Evolutionary conservation across 1,140 invertebrate genomes (phyloP), one percentile per base, ranked within the genome.

Genomic region (Calliphora vicina): DNA sequence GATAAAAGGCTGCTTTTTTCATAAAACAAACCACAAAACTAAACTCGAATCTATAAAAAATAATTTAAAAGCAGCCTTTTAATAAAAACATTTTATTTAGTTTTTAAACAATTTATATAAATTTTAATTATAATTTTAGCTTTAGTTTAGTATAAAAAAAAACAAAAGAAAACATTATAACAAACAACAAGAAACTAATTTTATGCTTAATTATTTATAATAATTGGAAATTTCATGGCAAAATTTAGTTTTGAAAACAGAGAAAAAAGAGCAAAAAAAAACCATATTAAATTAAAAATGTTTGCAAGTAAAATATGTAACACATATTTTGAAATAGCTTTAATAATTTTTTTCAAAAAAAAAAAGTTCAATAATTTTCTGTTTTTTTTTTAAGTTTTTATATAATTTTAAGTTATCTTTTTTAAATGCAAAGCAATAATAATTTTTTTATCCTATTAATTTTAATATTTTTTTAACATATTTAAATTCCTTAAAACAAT

Each of bases 381-480:
- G 10, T 67, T 67, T 67, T 61, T 61, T 57, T 25, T 23, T 67
- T 67, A 23, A 67, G 8, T 67, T 67, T 67, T 67, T 67, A 67
- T 17, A 9, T 23, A 67, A 67, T 67, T 67, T 67, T 67, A 67
- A 67, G 20, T 67, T 76, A 42, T 35, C 42, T 76, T 20, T 74
- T 74, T 17, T 35, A n/a, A 76, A 35, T 71, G 73, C 73, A 76
- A 29, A 35, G 73, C 73, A 76, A 76, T 35, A 76, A 29, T 27
- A 73, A 73, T 27, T 27, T 26, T 27, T 27, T 73, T 10, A 29
- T 73, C 27, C 27, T 73, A 73, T 27, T 73, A 27, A 27, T 73
- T 73, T 73, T 73, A 73, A 73, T 8, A 73, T 71, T 71, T 25
- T 26, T 35, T 35, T 71, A 71, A 57, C 17, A n/a, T n/a, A n/a